phyloP scores from a whole-genome alignment of 2,113 vertebrate species.

The Camarhynchus parvulus region DNA sequence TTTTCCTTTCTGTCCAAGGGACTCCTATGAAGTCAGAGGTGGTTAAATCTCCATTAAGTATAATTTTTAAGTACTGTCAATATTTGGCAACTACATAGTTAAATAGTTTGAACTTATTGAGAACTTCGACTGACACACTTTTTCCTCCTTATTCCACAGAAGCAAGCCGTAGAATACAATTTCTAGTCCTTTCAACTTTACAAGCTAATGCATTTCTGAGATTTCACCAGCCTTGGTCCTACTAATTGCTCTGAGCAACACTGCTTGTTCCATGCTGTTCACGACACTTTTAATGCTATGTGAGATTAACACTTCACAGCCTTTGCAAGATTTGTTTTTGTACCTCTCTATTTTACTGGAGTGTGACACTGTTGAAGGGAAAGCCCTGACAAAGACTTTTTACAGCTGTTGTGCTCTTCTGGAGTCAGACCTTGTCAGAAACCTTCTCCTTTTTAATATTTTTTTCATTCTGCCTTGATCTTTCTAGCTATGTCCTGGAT shows the following conservation, averaged over 20 bases:
- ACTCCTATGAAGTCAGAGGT: background rate
- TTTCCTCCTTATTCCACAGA: background rate
- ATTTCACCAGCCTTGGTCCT: background rate
- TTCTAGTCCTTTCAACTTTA: background rate
- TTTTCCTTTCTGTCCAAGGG: background rate
- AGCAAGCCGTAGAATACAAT: background rate
- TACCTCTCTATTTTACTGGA: slow-evolving; percentile 1
- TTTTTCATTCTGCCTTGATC: background rate
- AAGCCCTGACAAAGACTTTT: background rate
- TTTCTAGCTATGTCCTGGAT: background rate
- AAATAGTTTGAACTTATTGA: background rate
- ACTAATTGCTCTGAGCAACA: slow-evolving; percentile 8
- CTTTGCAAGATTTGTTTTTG: background rate
- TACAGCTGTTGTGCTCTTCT: background rate
- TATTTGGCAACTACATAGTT: background rate
- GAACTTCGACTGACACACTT: background rate
- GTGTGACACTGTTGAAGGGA: background rate
- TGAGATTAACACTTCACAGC: slow-evolving; percentile 22
- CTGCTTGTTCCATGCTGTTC: background rate
- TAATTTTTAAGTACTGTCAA: background rate
- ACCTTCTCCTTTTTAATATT: background rate
- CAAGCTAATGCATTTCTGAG: background rate
- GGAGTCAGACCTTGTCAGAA: background rate
- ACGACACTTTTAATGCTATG: background rate
- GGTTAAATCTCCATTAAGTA: background rate